These are phyloP conservation scores for Aurelia coerulea DNA, from an alignment of 30 jellyfish, hydroid and myxozoan genomes.

Conservation along the genomic window DNA sequence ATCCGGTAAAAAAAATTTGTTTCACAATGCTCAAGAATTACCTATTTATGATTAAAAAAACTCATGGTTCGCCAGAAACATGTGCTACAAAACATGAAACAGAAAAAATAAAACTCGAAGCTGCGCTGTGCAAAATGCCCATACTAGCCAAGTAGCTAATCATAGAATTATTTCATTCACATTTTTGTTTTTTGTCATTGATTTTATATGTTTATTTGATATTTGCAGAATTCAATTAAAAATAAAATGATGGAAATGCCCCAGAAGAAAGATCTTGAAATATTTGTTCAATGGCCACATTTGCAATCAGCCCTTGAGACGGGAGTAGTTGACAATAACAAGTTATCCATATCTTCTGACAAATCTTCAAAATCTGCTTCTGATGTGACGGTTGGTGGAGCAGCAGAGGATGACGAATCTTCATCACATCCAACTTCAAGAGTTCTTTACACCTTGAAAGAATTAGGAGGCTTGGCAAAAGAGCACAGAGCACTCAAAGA, in stretches of 20 bases:
- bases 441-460: conserved; percentile 18
- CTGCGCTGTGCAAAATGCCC: too few species aligned
- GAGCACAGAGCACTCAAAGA: conserved; percentile 42
- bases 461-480: conserved; percentile 32
- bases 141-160: not conserved
- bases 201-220: not conserved
- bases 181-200: not conserved
- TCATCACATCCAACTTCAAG: conserved; percentile 16
- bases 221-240: conserved; percentile 18
- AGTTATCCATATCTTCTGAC: not conserved
- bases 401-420: not conserved
- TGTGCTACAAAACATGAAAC: too few species aligned
- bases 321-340: not conserved
- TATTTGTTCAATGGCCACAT: conserved; percentile 62
- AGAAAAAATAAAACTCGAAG: too few species aligned
- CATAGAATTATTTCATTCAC: not conserved
- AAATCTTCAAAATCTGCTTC: not conserved
- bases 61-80: too few species aligned
- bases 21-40: too few species aligned
- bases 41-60: too few species aligned
- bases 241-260: conserved; percentile 13
- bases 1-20: too few species aligned
- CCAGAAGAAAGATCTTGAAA: conserved; percentile 16
- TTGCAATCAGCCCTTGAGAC: conserved; percentile 56
- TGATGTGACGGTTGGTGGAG: not conserved